Conservation (phyloP, 92 coral and sea anemone genomes). For the Actinostola sp. region DNA sequence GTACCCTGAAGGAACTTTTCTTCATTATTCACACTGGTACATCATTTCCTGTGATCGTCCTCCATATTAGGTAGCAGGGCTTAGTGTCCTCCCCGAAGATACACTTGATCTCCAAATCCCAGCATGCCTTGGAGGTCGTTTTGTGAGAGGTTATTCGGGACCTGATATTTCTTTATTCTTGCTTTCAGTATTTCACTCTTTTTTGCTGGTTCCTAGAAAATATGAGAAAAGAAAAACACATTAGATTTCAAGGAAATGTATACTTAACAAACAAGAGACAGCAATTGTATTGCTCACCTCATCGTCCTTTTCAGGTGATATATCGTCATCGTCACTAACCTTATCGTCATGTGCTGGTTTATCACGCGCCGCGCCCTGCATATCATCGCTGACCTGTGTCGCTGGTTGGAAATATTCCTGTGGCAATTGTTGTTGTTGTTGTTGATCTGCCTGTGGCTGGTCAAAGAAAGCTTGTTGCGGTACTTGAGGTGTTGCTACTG, state of each 20-base stretch:
- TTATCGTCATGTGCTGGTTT: background rate
- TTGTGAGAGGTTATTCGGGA: conserved; percentile 29
- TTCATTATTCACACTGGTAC: conserved; percentile 1
- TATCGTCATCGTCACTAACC: background rate
- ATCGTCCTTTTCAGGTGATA: background rate
- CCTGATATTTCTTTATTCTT: conserved; percentile 15
- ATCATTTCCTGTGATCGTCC: background rate
- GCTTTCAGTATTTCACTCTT: background rate
- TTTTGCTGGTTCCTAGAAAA: background rate
- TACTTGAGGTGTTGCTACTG: background rate
- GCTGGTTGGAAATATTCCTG: conserved; percentile 6
- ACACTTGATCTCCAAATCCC: conserved; percentile 32
- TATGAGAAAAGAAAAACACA: background rate
- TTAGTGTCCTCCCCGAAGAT: conserved; percentile 52
- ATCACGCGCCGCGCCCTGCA: conserved; percentile 3
- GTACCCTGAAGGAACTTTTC: background rate
- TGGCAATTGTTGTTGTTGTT: conserved; percentile 5
- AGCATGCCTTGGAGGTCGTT: conserved; percentile 35
- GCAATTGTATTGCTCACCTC: conserved; percentile 1
- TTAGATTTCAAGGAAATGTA: background rate
- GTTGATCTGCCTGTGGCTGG: background rate
- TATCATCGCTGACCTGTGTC: background rate
- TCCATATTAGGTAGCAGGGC: conserved; percentile 16
- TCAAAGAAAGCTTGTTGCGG: background rate
- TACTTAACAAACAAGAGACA: background rate